phyloP scores from a whole-genome alignment of 2,113 vertebrate species.

The Alexandromys fortis region DNA sequence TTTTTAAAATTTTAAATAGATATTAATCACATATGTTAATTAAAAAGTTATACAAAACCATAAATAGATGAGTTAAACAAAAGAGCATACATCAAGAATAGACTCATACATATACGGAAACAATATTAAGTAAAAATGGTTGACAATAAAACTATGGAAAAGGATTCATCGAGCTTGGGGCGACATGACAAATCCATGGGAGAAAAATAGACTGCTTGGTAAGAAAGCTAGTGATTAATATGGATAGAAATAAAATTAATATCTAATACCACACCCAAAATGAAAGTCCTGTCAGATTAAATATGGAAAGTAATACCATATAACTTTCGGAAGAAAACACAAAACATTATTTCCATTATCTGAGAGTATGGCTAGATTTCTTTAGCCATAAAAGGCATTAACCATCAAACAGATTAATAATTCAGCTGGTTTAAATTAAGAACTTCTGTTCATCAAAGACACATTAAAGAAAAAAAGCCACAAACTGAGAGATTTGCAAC shows the following conservation, averaged over 20 bases:
- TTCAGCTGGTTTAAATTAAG: slow-evolving; percentile 51
- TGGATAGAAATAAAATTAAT: slow-evolving; percentile 56
- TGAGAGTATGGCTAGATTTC: slow-evolving; percentile 28
- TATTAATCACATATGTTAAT: neutral
- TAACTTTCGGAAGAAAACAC: slow-evolving; percentile 55
- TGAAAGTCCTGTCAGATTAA: slow-evolving; percentile 47
- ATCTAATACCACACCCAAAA: neutral
- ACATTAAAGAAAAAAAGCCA: slow-evolving; percentile 57
- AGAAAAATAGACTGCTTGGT: neutral
- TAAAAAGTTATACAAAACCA: slow-evolving; percentile 39
- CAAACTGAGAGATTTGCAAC: slow-evolving; percentile 59
- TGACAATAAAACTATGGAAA: slow-evolving; percentile 37
- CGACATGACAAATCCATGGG: neutral
- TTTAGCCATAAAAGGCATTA: slow-evolving; percentile 43
- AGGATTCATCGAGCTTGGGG: neutral
- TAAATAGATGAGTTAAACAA: slow-evolving; percentile 28
- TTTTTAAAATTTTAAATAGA: too few relatives aligned
- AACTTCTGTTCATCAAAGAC: slow-evolving; percentile 55
- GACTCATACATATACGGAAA: neutral
- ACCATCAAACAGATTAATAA: slow-evolving; percentile 59
- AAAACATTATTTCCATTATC: slow-evolving; percentile 51
- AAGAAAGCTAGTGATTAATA: slow-evolving; percentile 29
- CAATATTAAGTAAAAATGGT: neutral
- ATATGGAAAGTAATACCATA: slow-evolving; percentile 39
- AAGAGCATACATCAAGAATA: slow-evolving; percentile 42